phyloP scores from a whole-genome alignment of 2,888 invertebrate genomes.

The Mellilla xanthometata region DNA sequence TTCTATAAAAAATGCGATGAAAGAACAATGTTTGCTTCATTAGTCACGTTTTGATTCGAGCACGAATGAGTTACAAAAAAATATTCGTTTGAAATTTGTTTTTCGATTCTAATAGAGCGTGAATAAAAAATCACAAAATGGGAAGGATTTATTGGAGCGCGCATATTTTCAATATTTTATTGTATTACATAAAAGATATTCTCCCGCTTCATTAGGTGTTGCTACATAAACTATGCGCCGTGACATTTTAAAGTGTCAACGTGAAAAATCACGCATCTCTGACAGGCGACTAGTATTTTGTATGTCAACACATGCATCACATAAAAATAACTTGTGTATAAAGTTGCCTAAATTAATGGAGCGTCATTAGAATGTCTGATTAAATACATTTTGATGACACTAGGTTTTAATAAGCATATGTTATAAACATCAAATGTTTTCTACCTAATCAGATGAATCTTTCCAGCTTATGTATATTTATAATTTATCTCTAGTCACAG shows the following conservation, averaged over 20 bases:
- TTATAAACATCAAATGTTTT: too few relatives aligned
- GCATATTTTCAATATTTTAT: slow-evolving; percentile 8
- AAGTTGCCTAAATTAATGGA: slow-evolving; percentile 9
- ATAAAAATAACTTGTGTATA: slow-evolving; percentile 15
- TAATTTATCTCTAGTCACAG: too few relatives aligned
- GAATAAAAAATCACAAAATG: slow-evolving; percentile 25
- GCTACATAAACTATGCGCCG: slow-evolving; percentile 7
- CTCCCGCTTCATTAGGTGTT: slow-evolving; percentile 1
- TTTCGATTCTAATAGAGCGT: slow-evolving; percentile 48
- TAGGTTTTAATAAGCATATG: slow-evolving; percentile 1
- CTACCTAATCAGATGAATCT: too few relatives aligned
- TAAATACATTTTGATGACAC: slow-evolving; percentile 12
- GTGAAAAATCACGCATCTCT: slow-evolving; percentile 20
- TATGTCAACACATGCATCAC: slow-evolving; percentile 8
- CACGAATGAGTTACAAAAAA: slow-evolving; percentile 27
- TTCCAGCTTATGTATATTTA: too few relatives aligned
- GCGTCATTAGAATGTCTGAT: slow-evolving; percentile 13
- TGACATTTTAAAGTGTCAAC: slow-evolving; percentile 22
- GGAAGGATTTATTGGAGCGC: slow-evolving; percentile 13
- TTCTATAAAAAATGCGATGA: slow-evolving; percentile 52
- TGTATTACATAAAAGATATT: slow-evolving; percentile 8
- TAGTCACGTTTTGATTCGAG: slow-evolving; percentile 62
- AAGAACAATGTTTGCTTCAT: slow-evolving; percentile 66
- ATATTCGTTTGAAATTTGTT: slow-evolving; percentile 23
- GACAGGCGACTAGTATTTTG: slow-evolving; percentile 9